Evolutionary conservation across 2,888 invertebrate species (phyloP), one percentile per base, ranked within the genome.

Genomic region (Tubulanus polymorphus): DNA sequence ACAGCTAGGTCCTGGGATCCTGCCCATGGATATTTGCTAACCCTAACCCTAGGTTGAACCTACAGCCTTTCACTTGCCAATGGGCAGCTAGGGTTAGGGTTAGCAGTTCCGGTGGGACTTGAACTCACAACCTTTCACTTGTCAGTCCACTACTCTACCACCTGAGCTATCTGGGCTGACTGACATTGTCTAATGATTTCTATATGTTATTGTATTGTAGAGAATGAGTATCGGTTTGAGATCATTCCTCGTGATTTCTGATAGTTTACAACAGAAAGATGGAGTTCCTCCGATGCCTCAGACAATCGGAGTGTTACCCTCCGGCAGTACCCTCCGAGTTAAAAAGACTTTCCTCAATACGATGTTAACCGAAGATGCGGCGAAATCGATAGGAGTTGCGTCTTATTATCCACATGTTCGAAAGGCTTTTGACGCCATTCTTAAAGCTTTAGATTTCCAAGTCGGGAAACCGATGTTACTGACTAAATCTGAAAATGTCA

Each of bases 251-350:
- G 97, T 99, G 0, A 96, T 99, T 1, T 96, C 99, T 0, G 99
- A 99, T 75, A 93, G 95, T 67, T 81, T 99, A 53, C 97, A 99
- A 74, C 99, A 99, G 78, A 96, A 96, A 73, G 97, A 99, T 76
- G 96, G 96, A 0, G 96, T 97, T 72, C 99, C 99, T 0, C 97
- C 96, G 0, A 97, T 97, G 97, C 97, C 97, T 0, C 85, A 95
- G 63, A 93, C 94, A 0, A 90, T 94, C 56, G 94, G 94, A 0
- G 92, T 92, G 0, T 79, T 96, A 53, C 96, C 96, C 0, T 96
- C 95, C 0, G 96, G 96, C 0, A 94, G 93, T 76, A 96, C 96
- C 0, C 81, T 93, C 57, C 84, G 96, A 29, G 91, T 95, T 0
- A 93, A 95, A 77, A 94, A 95, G 78, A 96, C 95, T 0, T 96